Percentiles rank a stretch among this genome's conserved stretches.
These are phyloP conservation scores for Toxotes jaculatrix DNA, from an alignment of 2,113 vertebrate genomes.

Conservation along the genomic window DNA sequence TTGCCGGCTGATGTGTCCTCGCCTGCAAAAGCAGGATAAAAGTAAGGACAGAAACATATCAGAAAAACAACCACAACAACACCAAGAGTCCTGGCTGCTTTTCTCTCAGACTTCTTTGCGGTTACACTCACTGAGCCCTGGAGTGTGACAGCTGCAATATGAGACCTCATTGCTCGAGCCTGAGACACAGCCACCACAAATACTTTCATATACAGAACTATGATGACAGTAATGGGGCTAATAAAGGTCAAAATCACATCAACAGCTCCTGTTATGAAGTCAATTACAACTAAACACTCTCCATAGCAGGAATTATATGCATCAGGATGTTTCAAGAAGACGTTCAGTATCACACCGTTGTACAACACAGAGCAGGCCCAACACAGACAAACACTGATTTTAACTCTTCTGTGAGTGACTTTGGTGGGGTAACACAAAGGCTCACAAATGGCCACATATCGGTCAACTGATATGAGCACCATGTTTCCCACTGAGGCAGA, in stretches of 20 bases:
- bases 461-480: slow-evolving; percentile 35
- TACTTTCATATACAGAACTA: slow-evolving; percentile 3
- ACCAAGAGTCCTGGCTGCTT: slow-evolving; percentile 27
- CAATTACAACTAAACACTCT: not conserved
- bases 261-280: not conserved
- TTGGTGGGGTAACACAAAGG: slow-evolving; percentile 5
- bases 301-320: not conserved
- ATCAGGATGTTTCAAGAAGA: slow-evolving; percentile 6
- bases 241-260: not conserved
- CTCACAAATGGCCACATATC: slow-evolving; percentile 31
- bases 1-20: not conserved
- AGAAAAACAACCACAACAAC: slow-evolving; percentile 18
- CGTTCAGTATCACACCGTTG: not conserved
- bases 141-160: not conserved
- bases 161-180: not conserved
- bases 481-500: slow-evolving; percentile 52
- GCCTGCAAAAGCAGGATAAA: not conserved
- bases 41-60: slow-evolving; percentile 23
- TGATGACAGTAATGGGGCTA: not conserved
- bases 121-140: not conserved
- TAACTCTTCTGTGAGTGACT: not conserved
- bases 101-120: slow-evolving; percentile 20
- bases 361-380: not conserved
- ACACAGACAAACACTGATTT: slow-evolving; percentile 1
- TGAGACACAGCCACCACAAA: slow-evolving; percentile 11